Percentiles rank a stretch among this genome's conserved stretches.
Evolutionary conservation across 2,797 vertebrate genomes (phyloP).

Genomic region (Syndactyla subalaris): DNA sequence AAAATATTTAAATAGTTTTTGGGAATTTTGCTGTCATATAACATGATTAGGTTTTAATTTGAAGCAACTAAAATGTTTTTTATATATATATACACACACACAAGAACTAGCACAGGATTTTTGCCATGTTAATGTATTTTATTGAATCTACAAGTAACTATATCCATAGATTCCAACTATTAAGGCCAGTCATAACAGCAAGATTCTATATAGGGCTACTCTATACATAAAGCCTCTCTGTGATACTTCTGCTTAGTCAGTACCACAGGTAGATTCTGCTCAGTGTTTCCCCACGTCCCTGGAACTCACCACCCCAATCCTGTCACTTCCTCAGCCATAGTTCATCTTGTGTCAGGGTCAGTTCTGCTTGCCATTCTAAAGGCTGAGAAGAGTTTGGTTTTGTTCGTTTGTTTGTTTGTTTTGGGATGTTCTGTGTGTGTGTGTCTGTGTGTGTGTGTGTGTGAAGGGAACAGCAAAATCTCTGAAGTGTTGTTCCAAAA

Average conservation of each 20-base stretch:
- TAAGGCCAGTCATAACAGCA: background rate
- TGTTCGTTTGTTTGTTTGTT: background rate
- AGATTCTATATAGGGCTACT: background rate
- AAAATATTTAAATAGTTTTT: background rate
- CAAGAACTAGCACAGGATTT: background rate
- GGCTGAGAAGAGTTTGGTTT: background rate
- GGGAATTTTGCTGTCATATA: background rate
- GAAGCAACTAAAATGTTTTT: background rate
- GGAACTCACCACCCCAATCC: background rate
- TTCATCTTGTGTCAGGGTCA: background rate
- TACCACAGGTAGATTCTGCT: background rate
- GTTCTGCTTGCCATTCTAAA: background rate
- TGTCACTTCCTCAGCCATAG: background rate
- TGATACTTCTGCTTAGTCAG: background rate
- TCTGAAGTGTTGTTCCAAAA: background rate
- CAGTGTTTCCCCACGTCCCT: background rate
- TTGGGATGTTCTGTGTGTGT: background rate
- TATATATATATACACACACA: fast-evolving
- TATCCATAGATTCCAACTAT: background rate
- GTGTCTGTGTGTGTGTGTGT: background rate
- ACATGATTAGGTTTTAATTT: background rate
- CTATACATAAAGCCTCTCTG: background rate
- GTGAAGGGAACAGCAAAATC: background rate
- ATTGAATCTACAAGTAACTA: background rate
- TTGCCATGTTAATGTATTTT: background rate